Conservation (phyloP, 2,113 vertebrate species). For the Lampris incognitus region DNA sequence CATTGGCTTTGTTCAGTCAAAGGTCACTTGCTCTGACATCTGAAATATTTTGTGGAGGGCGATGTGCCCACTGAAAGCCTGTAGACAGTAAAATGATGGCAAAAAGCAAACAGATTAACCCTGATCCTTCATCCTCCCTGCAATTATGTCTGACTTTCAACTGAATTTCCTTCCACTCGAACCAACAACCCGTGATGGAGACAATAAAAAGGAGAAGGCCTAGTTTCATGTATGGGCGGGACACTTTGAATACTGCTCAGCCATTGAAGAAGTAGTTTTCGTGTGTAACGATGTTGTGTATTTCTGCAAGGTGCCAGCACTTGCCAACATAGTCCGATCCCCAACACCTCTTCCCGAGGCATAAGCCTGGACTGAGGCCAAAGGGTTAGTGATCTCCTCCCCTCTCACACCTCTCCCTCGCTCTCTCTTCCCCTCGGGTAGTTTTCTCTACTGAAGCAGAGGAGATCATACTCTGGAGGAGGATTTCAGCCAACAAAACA, state of each 20-base stretch:
- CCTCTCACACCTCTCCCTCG: constrained; percentile 25
- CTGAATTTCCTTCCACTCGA: too few relatives aligned
- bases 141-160: too few relatives aligned
- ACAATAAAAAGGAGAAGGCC: too few relatives aligned
- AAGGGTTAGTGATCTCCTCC: constrained; percentile 58
- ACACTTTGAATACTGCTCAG: not conserved
- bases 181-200: too few relatives aligned
- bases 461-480: constrained; percentile 3
- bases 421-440: constrained; percentile 34
- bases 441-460: constrained; percentile 23
- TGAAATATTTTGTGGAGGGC: not conserved
- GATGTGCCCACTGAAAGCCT: too few relatives aligned
- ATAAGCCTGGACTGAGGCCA: constrained; percentile 61
- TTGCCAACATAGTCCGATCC: constrained; percentile 54
- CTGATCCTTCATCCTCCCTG: too few relatives aligned
- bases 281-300: constrained; percentile 19
- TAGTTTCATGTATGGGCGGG: too few relatives aligned
- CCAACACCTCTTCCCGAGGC: constrained; percentile 27
- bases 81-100: too few relatives aligned
- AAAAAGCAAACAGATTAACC: too few relatives aligned
- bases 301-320: constrained; percentile 27
- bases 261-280: constrained; percentile 1
- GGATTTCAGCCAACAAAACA: constrained; percentile 10
- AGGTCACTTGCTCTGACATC: not conserved
- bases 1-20: not conserved